A percentile compares a stretch with the other conserved stretches of the same genome.
Evolutionary conservation across 2,113 vertebrate species (phyloP).

Genomic region (Aptenodytes forsteri): DNA sequence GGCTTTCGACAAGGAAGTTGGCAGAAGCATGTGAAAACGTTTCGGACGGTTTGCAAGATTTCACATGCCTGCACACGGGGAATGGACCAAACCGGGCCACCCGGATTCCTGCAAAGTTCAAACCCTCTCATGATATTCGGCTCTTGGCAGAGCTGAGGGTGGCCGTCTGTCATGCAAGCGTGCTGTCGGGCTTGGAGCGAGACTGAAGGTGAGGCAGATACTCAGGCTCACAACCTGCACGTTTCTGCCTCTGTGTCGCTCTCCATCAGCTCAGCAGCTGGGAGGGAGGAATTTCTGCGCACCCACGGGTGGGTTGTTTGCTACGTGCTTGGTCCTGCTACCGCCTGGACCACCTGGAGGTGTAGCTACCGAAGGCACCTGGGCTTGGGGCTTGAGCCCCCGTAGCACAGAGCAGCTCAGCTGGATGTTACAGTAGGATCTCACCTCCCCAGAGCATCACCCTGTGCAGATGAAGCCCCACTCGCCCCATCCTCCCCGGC

Average conservation of each 20-base stretch:
- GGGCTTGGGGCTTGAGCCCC: not conserved
- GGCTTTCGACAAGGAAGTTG: not conserved
- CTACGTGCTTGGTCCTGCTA: not conserved
- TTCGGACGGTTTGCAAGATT: not conserved
- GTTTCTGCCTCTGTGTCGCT: rapidly evolving
- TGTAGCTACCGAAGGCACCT: not conserved
- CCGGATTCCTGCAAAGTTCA: not conserved
- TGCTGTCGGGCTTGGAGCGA: not conserved
- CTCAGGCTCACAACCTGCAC: not conserved
- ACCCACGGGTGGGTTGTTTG: not conserved
- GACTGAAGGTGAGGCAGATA: not conserved
- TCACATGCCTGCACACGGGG: slow-evolving; percentile 7
- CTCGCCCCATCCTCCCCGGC: rapidly evolving
- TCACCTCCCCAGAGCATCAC: not conserved
- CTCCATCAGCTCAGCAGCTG: not conserved
- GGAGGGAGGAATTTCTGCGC: not conserved
- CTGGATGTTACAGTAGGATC: not conserved
- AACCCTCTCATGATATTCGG: rapidly evolving
- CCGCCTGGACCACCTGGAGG: not conserved
- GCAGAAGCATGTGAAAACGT: not conserved
- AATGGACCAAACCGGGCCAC: not conserved
- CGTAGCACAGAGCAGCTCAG: not conserved
- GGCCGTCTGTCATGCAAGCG: rapidly evolving
- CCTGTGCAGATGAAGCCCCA: not conserved
- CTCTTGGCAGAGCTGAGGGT: not conserved